phyloP scores from a whole-genome alignment of 2,888 invertebrate species.

The Standfussiana lucernea region DNA sequence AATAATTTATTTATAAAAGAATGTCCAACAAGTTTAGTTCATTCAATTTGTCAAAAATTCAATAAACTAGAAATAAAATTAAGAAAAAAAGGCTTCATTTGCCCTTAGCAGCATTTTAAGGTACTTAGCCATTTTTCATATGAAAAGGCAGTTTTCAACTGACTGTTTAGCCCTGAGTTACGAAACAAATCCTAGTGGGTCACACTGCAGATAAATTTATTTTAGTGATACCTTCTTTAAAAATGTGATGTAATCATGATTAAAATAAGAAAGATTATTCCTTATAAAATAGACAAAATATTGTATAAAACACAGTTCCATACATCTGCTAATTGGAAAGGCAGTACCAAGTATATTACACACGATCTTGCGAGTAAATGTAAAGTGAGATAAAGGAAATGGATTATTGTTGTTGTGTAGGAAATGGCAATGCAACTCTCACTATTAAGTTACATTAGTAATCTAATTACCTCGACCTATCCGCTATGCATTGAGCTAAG shows the following conservation, averaged over 20 bases:
- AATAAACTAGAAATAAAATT: background rate
- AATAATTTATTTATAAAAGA: background rate
- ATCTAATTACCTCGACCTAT: conserved; percentile 41
- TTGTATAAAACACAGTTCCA: background rate
- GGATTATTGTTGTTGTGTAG: conserved; percentile 54
- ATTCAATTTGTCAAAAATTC: too few species aligned
- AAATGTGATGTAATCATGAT: background rate
- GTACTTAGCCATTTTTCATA: background rate
- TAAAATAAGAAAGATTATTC: background rate
- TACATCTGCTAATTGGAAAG: conserved; percentile 17
- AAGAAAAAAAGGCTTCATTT: background rate
- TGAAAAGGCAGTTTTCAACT: background rate
- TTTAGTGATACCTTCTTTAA: background rate
- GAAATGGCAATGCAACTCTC: conserved; percentile 43
- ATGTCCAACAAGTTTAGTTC: background rate
- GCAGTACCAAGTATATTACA: background rate
- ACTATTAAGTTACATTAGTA: conserved; percentile 57
- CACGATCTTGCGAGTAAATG: conserved; percentile 20
- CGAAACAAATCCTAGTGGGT: background rate
- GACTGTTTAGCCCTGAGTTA: background rate
- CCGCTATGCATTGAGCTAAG: background rate
- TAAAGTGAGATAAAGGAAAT: conserved; percentile 50
- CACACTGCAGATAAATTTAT: too few species aligned
- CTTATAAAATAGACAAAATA: background rate
- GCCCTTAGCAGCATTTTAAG: background rate